A percentile compares a stretch with the other conserved stretches of the same genome.
These are phyloP conservation scores for Micoletzkya japonica DNA, from an alignment of 2,888 invertebrate genomes.

Conservation along the genomic window DNA sequence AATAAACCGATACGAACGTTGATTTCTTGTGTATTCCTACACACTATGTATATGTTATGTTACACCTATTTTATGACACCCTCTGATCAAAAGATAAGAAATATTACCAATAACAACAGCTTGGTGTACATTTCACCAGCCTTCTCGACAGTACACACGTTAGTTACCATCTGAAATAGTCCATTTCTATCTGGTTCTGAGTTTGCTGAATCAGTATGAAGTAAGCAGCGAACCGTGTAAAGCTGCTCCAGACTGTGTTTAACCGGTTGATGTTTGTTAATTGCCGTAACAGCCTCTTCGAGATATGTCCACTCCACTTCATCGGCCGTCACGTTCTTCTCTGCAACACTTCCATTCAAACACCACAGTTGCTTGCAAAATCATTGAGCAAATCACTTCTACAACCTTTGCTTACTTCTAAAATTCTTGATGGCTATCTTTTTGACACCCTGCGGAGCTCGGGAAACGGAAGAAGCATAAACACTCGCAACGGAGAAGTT, in stretches of 20 bases:
- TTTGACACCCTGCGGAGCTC: conserved; percentile 5
- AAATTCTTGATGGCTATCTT: conserved; percentile 23
- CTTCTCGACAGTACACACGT: conserved; percentile 12
- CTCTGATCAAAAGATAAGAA: not conserved
- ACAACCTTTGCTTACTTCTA: not conserved
- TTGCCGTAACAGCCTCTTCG: conserved; percentile 18
- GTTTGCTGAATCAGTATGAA: too few species aligned
- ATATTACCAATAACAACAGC: conserved; percentile 10
- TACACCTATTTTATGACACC: too few species aligned
- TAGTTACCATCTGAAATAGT: conserved; percentile 24
- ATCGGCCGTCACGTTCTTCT: not conserved
- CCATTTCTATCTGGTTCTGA: not conserved
- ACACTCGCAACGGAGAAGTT: too few species aligned
- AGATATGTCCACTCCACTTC: conserved; percentile 9
- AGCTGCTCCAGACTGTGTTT: conserved; percentile 21
- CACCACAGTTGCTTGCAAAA: not conserved
- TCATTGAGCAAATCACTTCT: not conserved
- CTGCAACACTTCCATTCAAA: not conserved
- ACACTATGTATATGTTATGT: too few species aligned
- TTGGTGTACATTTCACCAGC: conserved; percentile 22
- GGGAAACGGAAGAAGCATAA: not conserved
- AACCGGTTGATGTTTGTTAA: conserved; percentile 17
- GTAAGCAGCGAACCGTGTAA: not conserved
- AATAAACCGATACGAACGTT: not conserved
- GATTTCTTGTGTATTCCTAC: too few species aligned